phyloP scores from a whole-genome alignment of 2,113 vertebrate species.

The Erinaceus europaeus region DNA sequence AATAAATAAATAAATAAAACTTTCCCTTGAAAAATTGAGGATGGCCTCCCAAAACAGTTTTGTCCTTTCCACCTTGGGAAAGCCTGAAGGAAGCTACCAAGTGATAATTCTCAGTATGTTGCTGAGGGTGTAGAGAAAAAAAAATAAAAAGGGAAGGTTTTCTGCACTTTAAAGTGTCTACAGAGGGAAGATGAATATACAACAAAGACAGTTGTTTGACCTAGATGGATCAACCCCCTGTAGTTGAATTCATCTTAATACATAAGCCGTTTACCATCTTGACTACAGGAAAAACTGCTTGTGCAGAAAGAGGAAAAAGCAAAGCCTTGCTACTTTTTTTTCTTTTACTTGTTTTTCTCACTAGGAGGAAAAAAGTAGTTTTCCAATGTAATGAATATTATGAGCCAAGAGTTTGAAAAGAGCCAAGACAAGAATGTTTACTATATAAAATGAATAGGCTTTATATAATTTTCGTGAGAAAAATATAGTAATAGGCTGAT shows the following conservation, averaged over 20 bases:
- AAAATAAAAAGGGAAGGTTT: not conserved
- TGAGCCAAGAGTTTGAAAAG: constrained; percentile 26
- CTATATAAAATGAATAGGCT: constrained; percentile 1
- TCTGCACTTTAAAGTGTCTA: constrained; percentile 4
- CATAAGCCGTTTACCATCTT: constrained; percentile 7
- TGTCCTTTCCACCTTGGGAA: not conserved
- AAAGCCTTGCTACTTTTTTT: not conserved
- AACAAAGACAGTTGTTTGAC: constrained; percentile 1
- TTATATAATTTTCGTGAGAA: not conserved
- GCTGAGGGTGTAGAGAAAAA: not conserved
- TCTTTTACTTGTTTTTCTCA: constrained; percentile 28
- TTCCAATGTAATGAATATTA: constrained; percentile 43
- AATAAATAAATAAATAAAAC: not conserved
- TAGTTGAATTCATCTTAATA: constrained; percentile 8
- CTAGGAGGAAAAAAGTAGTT: not conserved
- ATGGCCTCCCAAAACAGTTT: not conserved
- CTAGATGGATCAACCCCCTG: not conserved
- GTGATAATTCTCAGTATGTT: not conserved
- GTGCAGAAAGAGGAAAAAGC: not conserved
- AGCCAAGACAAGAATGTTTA: not conserved
- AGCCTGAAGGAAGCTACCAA: not conserved
- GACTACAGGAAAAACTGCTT: constrained; percentile 7
- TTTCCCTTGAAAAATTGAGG: not conserved
- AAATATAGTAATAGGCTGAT: not conserved
- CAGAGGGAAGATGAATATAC: not conserved